phyloP scores from a whole-genome alignment of 2,888 invertebrate species.

The Tipula vernalis region DNA sequence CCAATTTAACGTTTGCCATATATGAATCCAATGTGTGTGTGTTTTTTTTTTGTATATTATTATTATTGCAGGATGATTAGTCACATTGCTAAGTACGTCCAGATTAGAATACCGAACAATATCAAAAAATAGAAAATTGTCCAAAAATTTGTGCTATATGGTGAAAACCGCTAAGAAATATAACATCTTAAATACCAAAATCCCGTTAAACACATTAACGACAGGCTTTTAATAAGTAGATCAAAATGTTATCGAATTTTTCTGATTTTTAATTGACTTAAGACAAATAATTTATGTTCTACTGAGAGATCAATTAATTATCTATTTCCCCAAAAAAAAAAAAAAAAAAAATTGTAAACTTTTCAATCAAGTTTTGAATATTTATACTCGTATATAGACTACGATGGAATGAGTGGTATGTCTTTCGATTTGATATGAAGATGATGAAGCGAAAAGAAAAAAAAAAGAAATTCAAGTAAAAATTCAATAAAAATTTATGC shows the following conservation, averaged over 20 bases:
- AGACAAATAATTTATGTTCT: neutral
- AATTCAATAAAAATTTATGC: neutral
- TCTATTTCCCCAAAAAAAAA: neutral
- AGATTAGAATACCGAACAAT: neutral
- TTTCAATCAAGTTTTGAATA: neutral
- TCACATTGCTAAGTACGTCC: neutral
- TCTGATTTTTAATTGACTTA: slow-evolving; percentile 4
- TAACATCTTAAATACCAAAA: neutral
- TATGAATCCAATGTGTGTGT: neutral
- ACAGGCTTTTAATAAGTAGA: neutral
- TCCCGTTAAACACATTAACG: neutral
- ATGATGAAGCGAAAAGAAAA: neutral
- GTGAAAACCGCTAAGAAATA: neutral
- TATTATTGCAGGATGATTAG: neutral
- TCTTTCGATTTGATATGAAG: neutral
- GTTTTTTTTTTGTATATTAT: neutral
- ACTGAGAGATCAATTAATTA: neutral
- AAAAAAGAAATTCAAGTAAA: neutral
- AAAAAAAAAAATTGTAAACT: no score
- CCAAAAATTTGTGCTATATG: neutral
- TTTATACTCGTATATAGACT: neutral
- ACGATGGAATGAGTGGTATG: neutral
- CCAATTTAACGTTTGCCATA: neutral
- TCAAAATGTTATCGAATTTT: neutral
- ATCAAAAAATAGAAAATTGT: neutral